A percentile compares a stretch with the other conserved stretches of the same genome.
Evolutionary conservation across 37 sponge, comb jelly and placozoan genomes (phyloP).

Genomic region (Lycopodina hypogea): DNA sequence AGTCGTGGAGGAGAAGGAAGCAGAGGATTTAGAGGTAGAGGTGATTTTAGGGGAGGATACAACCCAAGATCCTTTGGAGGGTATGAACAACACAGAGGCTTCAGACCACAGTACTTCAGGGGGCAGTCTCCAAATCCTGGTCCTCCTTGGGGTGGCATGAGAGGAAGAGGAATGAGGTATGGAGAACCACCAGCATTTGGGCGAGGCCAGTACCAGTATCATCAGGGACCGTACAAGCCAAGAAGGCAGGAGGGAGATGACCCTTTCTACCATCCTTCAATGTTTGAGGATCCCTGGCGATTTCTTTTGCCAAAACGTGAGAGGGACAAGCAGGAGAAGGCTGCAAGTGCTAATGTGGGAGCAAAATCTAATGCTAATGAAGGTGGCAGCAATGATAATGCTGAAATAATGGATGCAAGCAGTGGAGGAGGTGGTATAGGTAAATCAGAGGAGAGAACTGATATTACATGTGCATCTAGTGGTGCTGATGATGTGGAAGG

Average conservation of each 20-base stretch:
- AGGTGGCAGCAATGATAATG: background rate
- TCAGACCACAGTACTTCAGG: background rate
- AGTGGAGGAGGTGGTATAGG: background rate
- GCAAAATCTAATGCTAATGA: background rate
- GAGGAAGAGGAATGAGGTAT: conserved; percentile 1
- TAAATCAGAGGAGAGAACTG: background rate
- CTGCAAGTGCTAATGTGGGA: background rate
- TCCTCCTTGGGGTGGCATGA: no score
- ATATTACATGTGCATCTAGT: background rate
- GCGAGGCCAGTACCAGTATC: background rate
- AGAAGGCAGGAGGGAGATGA: conserved; percentile 7
- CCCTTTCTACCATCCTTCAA: conserved; percentile 36
- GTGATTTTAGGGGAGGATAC: background rate
- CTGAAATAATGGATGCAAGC: background rate
- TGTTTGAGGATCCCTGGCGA: conserved; percentile 57
- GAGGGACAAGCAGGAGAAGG: background rate
- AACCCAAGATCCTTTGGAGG: background rate
- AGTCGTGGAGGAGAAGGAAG: background rate
- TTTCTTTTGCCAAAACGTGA: conserved; percentile 5
- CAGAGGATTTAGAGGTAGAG: background rate
- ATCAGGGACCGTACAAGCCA: background rate
- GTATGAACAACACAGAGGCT: background rate
- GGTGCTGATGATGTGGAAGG: background rate
- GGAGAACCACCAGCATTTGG: background rate
- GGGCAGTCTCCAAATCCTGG: background rate